Evolutionary conservation across 2,888 invertebrate species (phyloP).

Genomic region (Dasysyrphus albostriatus): DNA sequence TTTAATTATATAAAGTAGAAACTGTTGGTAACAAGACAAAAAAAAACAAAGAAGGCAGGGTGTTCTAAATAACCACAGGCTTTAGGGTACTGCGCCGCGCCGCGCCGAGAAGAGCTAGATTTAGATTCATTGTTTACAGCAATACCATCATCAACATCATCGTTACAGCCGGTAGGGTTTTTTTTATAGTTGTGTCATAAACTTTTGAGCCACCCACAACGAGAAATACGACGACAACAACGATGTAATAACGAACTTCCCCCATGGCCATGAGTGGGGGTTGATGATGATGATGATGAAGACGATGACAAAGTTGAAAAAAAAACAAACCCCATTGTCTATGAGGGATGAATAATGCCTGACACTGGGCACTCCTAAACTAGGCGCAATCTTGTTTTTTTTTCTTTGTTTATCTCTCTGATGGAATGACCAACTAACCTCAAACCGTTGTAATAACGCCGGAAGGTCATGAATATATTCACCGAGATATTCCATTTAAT

Average conservation of each 20-base stretch:
- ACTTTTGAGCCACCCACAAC: conserved; percentile 29
- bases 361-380: conserved; percentile 32
- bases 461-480: conserved; percentile 60
- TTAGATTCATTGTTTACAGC: conserved; percentile 3
- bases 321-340: conserved; percentile 40
- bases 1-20: conserved; percentile 10
- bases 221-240: background rate
- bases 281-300: conserved; percentile 15
- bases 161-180: background rate
- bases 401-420: background rate
- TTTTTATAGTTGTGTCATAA: conserved; percentile 18
- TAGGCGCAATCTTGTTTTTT: background rate
- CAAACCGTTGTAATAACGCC: conserved; percentile 53
- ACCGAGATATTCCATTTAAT: conserved; percentile 63
- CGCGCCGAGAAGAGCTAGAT: background rate
- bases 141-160: conserved; percentile 17
- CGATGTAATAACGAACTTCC: conserved; percentile 43
- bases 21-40: background rate
- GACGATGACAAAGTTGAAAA: conserved; percentile 37
- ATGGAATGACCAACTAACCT: conserved; percentile 60
- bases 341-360: conserved; percentile 4
- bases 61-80: background rate
- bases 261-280: conserved; percentile 36
- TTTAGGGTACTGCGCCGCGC: background rate
- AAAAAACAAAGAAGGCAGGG: background rate